Conservation (phyloP, 2,888 invertebrate genomes). For the Physocephala rufipes region DNA sequence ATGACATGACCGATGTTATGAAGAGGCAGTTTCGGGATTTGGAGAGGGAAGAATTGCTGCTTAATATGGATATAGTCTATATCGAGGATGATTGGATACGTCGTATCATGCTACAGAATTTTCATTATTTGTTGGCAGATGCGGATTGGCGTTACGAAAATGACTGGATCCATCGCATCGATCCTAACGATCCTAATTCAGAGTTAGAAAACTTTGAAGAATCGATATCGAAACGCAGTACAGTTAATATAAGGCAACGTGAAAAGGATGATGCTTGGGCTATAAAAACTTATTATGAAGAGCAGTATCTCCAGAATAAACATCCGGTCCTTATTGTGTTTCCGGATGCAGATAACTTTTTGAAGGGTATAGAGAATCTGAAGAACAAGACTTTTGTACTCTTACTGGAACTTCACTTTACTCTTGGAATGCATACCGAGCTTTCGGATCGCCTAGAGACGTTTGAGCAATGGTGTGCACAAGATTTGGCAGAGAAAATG, state of each 20-base stretch:
- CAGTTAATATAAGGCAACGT: constrained; percentile 57
- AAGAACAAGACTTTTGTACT: constrained; percentile 60
- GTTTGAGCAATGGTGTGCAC: constrained; percentile 55
- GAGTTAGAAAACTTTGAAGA: constrained; percentile 58
- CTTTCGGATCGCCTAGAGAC: constrained; percentile 55
- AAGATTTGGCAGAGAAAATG: constrained; percentile 56
- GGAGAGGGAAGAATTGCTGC: constrained; percentile 51
- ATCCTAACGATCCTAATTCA: constrained; percentile 21
- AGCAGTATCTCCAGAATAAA: constrained; percentile 56
- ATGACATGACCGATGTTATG: constrained; percentile 58
- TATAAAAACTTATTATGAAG: constrained; percentile 61
- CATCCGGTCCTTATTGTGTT: constrained; percentile 59
- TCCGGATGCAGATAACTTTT: constrained; percentile 54
- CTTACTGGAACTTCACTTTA: constrained; percentile 61
- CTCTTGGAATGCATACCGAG: constrained; percentile 58
- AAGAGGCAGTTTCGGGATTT: constrained; percentile 52
- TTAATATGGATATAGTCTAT: constrained; percentile 64
- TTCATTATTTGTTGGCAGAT: constrained; percentile 62
- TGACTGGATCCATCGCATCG: constrained; percentile 62
- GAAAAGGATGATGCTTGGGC: constrained; percentile 63
- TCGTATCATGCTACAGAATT: constrained; percentile 62
- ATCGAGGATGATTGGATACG: constrained; percentile 62
- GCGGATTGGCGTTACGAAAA: constrained; percentile 51
- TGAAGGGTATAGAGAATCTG: constrained; percentile 56
- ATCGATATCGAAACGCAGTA: constrained; percentile 57